Conservation (phyloP, 1,140 invertebrate genomes). For the Calephelis nemesis region DNA sequence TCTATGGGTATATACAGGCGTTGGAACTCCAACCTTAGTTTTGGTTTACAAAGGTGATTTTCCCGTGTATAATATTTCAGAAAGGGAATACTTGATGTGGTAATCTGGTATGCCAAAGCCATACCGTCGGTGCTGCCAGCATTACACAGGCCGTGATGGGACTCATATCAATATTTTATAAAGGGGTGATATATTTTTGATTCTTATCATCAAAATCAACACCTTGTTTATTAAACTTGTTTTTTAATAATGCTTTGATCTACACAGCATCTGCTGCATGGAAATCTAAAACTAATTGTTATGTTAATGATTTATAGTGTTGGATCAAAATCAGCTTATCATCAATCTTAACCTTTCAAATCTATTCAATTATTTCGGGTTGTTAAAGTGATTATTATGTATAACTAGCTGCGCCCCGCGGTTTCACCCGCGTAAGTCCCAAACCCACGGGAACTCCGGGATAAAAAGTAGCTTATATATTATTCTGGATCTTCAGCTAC, state of each 20-base stretch:
- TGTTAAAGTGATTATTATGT: too few relatives aligned
- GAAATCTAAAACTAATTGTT: conserved; percentile 47
- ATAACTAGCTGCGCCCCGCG: too few relatives aligned
- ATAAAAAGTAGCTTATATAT: too few relatives aligned
- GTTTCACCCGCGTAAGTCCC: too few relatives aligned
- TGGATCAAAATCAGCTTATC: conserved; percentile 25
- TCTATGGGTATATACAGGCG: conserved; percentile 26
- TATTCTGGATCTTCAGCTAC: too few relatives aligned
- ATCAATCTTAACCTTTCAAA: not conserved
- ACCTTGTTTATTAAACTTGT: conserved; percentile 65
- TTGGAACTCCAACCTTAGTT: conserved; percentile 27
- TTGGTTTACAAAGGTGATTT: conserved; percentile 24
- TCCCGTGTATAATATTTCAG: conserved; percentile 32
- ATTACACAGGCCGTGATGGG: conserved; percentile 63
- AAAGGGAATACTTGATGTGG: conserved; percentile 67
- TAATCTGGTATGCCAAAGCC: conserved; percentile 72
- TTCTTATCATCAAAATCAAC: conserved; percentile 65
- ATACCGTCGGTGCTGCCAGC: conserved; percentile 63
- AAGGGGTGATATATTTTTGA: conserved; percentile 58
- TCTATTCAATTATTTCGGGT: too few relatives aligned
- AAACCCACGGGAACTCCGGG: too few relatives aligned
- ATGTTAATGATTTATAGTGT: conserved; percentile 52
- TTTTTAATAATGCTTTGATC: conserved; percentile 52
- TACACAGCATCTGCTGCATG: conserved; percentile 55
- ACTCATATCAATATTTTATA: conserved; percentile 77